These are phyloP conservation scores for Drosophila lowei DNA, from an alignment of 1,140 invertebrate genomes.

Conservation along the genomic window DNA sequence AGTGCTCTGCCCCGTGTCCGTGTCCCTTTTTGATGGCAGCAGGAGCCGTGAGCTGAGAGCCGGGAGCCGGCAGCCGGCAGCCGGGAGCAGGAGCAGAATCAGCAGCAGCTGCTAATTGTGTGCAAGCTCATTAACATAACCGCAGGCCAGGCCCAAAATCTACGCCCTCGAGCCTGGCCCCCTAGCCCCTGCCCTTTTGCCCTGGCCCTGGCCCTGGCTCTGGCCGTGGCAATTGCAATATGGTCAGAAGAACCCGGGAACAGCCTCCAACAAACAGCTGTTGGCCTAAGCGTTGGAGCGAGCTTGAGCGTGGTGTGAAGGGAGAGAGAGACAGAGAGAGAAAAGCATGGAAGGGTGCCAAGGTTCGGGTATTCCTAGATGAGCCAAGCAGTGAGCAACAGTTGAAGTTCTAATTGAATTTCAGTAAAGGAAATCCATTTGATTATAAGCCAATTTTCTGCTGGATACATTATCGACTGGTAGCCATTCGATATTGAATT, in stretches of 20 bases:
- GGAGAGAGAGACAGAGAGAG: not conserved
- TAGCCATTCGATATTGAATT: not conserved
- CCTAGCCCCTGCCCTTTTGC: not conserved
- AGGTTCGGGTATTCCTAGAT: constrained; percentile 7
- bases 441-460: not conserved
- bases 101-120: constrained; percentile 80
- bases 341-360: constrained; percentile 17
- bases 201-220: not conserved
- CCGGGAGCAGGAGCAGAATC: constrained; percentile 34
- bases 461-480: constrained; percentile 1
- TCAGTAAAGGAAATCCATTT: not conserved
- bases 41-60: not conserved
- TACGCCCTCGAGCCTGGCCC: constrained; percentile 20
- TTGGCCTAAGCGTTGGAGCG: constrained; percentile 8
- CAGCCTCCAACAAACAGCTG: constrained; percentile 43
- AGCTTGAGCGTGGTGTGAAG: constrained; percentile 5
- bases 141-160: constrained; percentile 69
- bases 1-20: constrained; percentile 14
- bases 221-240: constrained; percentile 28
- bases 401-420: constrained; percentile 17
- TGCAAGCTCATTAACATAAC: constrained; percentile 82
- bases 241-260: constrained; percentile 25
- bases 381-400: constrained; percentile 17
- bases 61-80: constrained; percentile 2
- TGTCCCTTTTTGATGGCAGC: not conserved